A percentile compares a stretch with the other conserved stretches of the same genome.
Evolutionary conservation across 2,113 vertebrate species (phyloP).

Genomic region (Charadrius vociferus): DNA sequence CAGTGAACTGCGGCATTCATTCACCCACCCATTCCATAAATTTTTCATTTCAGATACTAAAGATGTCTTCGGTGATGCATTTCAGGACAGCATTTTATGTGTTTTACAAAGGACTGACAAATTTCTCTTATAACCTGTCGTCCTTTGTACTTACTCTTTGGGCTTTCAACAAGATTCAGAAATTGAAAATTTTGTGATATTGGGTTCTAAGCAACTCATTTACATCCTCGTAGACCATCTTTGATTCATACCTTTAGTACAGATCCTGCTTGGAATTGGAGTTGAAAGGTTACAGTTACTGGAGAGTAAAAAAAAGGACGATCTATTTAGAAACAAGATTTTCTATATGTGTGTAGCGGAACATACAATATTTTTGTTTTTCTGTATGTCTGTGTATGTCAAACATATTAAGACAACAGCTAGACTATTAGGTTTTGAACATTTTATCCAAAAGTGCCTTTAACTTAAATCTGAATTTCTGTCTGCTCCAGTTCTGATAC

Average conservation of each 20-base stretch:
- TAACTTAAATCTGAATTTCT: slow-evolving; percentile 1
- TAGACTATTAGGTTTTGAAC: background rate
- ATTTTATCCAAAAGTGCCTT: background rate
- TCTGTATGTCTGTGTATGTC: background rate
- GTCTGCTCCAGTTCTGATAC: background rate
- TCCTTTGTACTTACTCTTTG: background rate
- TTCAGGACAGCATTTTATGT: slow-evolving; percentile 23
- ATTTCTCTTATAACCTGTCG: background rate
- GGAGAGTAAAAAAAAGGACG: background rate
- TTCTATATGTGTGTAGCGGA: background rate
- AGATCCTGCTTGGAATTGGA: background rate
- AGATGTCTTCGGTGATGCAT: slow-evolving; percentile 40
- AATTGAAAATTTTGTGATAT: background rate
- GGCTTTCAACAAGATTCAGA: background rate
- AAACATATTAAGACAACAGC: background rate
- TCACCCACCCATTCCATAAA: slow-evolving; percentile 35
- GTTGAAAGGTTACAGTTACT: background rate
- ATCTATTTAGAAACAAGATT: background rate
- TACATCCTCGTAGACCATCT: background rate
- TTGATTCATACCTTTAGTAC: background rate
- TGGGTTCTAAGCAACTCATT: background rate
- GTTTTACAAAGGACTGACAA: background rate
- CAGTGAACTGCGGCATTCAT: slow-evolving; percentile 11
- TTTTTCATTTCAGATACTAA: slow-evolving; percentile 55
- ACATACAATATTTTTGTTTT: background rate